Conservation (phyloP, 2,797 vertebrate species). For the Streptopelia turtur region DNA sequence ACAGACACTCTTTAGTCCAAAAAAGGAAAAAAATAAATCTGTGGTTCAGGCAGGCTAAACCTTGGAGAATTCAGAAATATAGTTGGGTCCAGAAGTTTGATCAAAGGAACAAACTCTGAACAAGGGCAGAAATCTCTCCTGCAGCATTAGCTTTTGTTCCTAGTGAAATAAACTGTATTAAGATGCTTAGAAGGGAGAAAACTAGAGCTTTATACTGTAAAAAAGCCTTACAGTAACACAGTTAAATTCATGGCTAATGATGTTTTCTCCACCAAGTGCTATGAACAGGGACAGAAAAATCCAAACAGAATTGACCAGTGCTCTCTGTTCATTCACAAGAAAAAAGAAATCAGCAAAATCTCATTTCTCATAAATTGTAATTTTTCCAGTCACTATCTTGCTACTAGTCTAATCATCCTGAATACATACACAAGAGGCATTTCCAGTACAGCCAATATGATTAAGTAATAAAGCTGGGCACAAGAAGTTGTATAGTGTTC, state of each 20-base stretch:
- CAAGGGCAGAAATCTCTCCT: not conserved
- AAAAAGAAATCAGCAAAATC: not conserved
- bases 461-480: conserved; percentile 39
- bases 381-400: conserved; percentile 45
- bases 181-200: not conserved
- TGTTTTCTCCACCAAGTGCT: not conserved
- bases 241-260: not conserved
- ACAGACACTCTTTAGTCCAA: not conserved
- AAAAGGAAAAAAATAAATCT: not conserved
- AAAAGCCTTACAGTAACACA: not conserved
- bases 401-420: conserved; percentile 43
- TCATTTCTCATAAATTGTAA: conserved; percentile 35
- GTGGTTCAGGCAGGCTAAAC: not conserved
- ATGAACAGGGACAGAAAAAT: not conserved
- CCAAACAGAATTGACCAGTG: not conserved
- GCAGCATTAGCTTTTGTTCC: not conserved
- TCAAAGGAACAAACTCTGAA: not conserved
- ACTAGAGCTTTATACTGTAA: not conserved
- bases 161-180: not conserved
- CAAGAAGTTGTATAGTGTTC: not conserved
- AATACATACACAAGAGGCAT: conserved; percentile 31
- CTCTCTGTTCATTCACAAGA: not conserved
- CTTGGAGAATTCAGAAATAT: not conserved
- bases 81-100: not conserved
- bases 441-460: conserved; percentile 8